phyloP scores from a whole-genome alignment of 2,113 vertebrate species.

The Halichoeres trimaculatus region DNA sequence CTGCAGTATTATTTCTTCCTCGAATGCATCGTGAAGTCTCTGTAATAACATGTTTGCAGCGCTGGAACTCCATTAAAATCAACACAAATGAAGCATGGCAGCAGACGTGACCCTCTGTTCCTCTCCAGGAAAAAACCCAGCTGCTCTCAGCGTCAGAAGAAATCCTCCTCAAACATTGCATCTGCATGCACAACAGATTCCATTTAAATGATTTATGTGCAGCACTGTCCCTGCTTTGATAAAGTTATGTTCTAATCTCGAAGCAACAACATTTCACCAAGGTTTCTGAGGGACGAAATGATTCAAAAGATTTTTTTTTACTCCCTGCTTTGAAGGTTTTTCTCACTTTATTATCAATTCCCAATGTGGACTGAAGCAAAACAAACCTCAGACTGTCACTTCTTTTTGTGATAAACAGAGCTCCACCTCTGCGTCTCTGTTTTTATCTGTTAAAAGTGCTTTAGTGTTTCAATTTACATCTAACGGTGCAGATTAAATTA shows the following conservation, averaged over 20 bases:
- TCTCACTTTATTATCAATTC: too few relatives aligned
- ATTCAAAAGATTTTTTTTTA: conserved; percentile 34
- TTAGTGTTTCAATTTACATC: conserved; percentile 35
- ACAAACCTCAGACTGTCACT: not conserved
- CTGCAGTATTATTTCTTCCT: conserved; percentile 5
- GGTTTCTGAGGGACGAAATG: conserved; percentile 26
- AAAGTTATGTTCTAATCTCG: conserved; percentile 38
- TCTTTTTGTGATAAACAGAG: conserved; percentile 5
- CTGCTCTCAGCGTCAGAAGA: conserved; percentile 48
- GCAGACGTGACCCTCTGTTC: conserved; percentile 17
- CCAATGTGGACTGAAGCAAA: too few relatives aligned
- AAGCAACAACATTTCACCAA: conserved; percentile 17
- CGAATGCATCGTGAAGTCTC: not conserved
- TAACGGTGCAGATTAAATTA: conserved; percentile 27
- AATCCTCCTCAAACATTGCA: conserved; percentile 52
- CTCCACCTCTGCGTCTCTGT: not conserved
- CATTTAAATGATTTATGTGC: conserved; percentile 65
- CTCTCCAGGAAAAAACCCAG: conserved; percentile 39
- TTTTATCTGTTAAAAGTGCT: conserved; percentile 26
- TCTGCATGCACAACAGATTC: conserved; percentile 49
- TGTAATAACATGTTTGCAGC: conserved; percentile 39
- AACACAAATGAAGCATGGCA: conserved; percentile 44
- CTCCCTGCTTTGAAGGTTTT: not conserved
- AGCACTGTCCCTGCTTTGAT: conserved; percentile 35
- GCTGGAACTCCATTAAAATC: conserved; percentile 47